phyloP scores from a whole-genome alignment of 1,140 invertebrate genomes.

The Drosophila teissieri region DNA sequence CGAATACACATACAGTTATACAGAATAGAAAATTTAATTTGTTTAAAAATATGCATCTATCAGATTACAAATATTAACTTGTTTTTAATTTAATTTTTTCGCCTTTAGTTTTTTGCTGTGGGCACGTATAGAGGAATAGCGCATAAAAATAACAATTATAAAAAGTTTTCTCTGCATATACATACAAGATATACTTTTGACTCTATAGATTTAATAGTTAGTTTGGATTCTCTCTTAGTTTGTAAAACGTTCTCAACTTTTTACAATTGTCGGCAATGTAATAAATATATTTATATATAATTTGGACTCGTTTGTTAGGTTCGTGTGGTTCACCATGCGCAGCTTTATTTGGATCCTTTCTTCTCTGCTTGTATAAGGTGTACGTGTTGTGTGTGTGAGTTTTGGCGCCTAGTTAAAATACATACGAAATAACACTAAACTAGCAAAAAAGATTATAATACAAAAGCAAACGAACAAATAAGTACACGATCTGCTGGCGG shows the following conservation, averaged over 20 bases:
- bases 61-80: constrained; percentile 61
- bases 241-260: constrained; percentile 65
- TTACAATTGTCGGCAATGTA: constrained; percentile 68
- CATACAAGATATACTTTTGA: constrained; percentile 55
- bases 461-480: constrained; percentile 84
- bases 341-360: constrained; percentile 36
- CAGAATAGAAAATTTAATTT: constrained; percentile 69
- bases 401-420: constrained; percentile 67
- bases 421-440: constrained; percentile 80
- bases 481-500: constrained; percentile 80
- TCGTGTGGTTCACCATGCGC: constrained; percentile 35
- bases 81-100: constrained; percentile 18
- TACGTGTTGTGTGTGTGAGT: constrained; percentile 37
- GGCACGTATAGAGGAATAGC: constrained; percentile 58
- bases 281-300: constrained; percentile 51
- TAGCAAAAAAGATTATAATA: constrained; percentile 83
- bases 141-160: constrained; percentile 82
- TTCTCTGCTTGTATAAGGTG: constrained; percentile 11
- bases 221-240: constrained; percentile 37
- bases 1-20: constrained; percentile 70
- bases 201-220: constrained; percentile 50
- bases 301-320: constrained; percentile 52
- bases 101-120: constrained; percentile 29
- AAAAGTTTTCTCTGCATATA: constrained; percentile 63
- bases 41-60: constrained; percentile 50